These are phyloP conservation scores for Aix galericulata DNA, from an alignment of 2,113 vertebrate species.

Conservation along the genomic window DNA sequence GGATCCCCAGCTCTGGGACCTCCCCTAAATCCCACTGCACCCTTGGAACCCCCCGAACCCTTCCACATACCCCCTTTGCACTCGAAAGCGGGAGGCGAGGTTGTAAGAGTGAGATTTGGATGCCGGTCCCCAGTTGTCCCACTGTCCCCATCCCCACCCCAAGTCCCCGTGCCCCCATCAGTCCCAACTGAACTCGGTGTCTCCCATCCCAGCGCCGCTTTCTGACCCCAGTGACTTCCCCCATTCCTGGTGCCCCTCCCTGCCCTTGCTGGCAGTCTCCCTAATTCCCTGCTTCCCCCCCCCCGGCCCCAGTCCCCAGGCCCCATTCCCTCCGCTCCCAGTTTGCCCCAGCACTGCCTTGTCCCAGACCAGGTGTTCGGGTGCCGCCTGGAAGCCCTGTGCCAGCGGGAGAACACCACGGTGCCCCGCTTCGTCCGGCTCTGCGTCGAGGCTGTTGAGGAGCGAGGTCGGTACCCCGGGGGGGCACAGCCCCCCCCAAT, in stretches of 20 bases:
- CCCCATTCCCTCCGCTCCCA: background rate
- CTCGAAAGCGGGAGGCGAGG: background rate
- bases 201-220: background rate
- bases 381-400: conserved; percentile 88
- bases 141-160: too few species aligned
- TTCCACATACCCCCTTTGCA: background rate
- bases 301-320: background rate
- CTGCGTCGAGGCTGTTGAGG: conserved; percentile 87
- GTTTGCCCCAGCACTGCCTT: background rate
- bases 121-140: background rate
- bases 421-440: conserved; percentile 89
- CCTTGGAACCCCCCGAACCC: background rate
- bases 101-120: background rate
- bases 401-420: conserved; percentile 82
- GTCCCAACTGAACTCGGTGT: background rate
- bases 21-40: fast-evolving
- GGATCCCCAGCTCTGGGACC: background rate
- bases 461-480: conserved; percentile 78
- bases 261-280: background rate
- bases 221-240: too few species aligned
- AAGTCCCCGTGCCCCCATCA: too few species aligned
- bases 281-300: fast-evolving
- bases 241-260: background rate
- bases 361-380: conserved; percentile 93
- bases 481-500: fast-evolving